Evolutionary conservation across 53 echinoderm and acorn worm genomes (phyloP), one percentile per base, ranked within the genome.

Genomic region (Arbacia lixula): DNA sequence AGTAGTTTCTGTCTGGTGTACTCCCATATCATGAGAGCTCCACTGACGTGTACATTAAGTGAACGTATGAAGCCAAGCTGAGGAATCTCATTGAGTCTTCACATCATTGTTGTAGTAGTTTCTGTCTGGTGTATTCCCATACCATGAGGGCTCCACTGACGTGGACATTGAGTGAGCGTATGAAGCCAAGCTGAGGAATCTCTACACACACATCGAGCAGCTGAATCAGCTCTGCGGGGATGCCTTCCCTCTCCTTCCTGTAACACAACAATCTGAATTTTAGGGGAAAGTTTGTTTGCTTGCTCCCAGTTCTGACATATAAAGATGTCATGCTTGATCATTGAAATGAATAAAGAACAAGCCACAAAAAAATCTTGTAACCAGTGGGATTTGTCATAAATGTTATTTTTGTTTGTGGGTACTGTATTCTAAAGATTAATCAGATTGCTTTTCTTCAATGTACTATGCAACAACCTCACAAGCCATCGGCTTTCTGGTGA

Each of bases 111-210:
- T 32, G 57, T 8, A 95, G 85, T 38, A 95, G 67, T 53, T 85
- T 74, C 38, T 95, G 95, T 51, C 85, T 87, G 22, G 92, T 95
- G 83, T 95, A 95, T 35, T 95, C 95, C 95, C 95, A 95, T 35
- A 95, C 49, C 34, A 91, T 73, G 2, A 66, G 12, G 60, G 71
- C 72, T 38, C 93, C 96, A 54, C 96, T 96, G 9, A 96, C 96
- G 37, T 96, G 96, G 50, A 96, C 96, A 76, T 96, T 96, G 66
- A 96, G 91, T 0, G 96, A 96, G 12, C 96, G 85, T 33, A 96
- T 88, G 43, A 91, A 71, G 0, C 96, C 96, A 4, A 93, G 91
- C 68, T 96, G 96, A 6, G 96, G 96, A 38, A 96, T 96, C 66
- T 96, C 96, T 32, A 96, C 93, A 71, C 96, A 96, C 4, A 89